A percentile compares a stretch with the other conserved stretches of the same genome.
These are phyloP conservation scores for Cyanoliseus patagonus DNA, from an alignment of 2,113 vertebrate species.

Conservation along the genomic window DNA sequence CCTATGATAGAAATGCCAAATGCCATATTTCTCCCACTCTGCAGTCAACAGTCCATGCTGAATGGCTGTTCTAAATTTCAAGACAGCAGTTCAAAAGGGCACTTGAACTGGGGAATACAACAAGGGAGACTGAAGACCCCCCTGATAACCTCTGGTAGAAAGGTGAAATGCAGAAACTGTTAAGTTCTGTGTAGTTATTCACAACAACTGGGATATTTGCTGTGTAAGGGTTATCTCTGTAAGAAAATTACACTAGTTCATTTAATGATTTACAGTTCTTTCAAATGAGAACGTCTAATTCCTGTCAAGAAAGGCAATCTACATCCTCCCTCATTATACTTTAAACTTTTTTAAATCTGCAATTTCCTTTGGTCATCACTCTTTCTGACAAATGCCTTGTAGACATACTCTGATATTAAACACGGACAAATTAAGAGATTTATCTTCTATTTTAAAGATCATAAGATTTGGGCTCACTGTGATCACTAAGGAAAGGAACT, in stretches of 20 bases:
- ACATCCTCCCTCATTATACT: not conserved
- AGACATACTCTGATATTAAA: not conserved
- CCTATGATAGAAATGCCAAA: slow-evolving; percentile 33
- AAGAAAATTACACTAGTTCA: not conserved
- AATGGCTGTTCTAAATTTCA: slow-evolving; percentile 27
- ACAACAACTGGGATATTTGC: not conserved
- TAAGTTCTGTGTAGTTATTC: not conserved
- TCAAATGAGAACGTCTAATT: not conserved
- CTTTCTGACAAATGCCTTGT: not conserved
- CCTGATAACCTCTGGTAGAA: not conserved
- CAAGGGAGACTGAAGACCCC: not conserved
- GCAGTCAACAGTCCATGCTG: not conserved
- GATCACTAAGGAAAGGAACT: not conserved
- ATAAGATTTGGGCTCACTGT: not conserved
- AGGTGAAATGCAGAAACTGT: not conserved
- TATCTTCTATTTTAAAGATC: not conserved
- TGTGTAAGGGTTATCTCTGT: not conserved
- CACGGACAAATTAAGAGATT: not conserved
- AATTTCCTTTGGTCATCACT: not conserved
- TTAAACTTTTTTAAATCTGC: not conserved
- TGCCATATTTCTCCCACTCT: not conserved
- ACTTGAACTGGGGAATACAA: not conserved
- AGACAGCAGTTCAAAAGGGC: not conserved
- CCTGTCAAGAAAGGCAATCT: not conserved
- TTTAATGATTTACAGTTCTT: slow-evolving; percentile 5